Base-by-base conservation (phyloP, 2,113 vertebrate genomes). In the Ictalurus furcatus region DNA sequence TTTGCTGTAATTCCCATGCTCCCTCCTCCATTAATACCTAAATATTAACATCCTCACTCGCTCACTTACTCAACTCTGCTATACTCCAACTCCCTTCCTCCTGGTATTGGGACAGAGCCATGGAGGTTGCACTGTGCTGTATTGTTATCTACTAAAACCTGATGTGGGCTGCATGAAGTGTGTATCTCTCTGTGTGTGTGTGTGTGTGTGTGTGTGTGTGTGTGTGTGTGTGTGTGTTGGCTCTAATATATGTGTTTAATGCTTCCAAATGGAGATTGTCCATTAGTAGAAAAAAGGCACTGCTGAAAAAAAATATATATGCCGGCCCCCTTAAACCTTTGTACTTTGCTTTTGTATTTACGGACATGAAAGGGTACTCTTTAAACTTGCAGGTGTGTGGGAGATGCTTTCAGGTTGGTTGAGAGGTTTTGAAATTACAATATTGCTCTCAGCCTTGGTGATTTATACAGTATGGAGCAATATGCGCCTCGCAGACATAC, bases 151-250 rank as follows among this genome's bases (percentile, higher is more conserved):
- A 61, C 21, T 56, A 44, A 76, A 76, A 34, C 16, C 17, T 40
- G 7, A 37, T 12, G 73, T 61, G 54, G 5, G 17, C 74, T 69
- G 23, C 7, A 58, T 23, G 12, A n/a, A 1, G 28, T 19, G 19
- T 48, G 84, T 79, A 44, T 69, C 40, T 84, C 67, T 84, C 52
- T 58, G 48, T 73, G 80, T 74, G 80, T n/a, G 85, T 73, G 86
- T 52, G 74, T 80, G 28, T 5, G 28, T 19, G 19, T 48, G 88
- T 79, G 59, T 67, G 58, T 84, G 80, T 84, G 65, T 40, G 48
- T 73, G 80, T 74, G 80, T 67, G 86, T 69, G 37, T 21, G 61
- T 82, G 44, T 69, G 30, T 44, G 14, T 40, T 40, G 23, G 25
- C 56, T 25, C 30, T n/a, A 59, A 11, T 17, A 34, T 23, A 56